Evolutionary conservation across 2,113 vertebrate genomes (phyloP), one percentile per base, ranked within the genome.

Genomic region (Lophura nycthemera): DNA sequence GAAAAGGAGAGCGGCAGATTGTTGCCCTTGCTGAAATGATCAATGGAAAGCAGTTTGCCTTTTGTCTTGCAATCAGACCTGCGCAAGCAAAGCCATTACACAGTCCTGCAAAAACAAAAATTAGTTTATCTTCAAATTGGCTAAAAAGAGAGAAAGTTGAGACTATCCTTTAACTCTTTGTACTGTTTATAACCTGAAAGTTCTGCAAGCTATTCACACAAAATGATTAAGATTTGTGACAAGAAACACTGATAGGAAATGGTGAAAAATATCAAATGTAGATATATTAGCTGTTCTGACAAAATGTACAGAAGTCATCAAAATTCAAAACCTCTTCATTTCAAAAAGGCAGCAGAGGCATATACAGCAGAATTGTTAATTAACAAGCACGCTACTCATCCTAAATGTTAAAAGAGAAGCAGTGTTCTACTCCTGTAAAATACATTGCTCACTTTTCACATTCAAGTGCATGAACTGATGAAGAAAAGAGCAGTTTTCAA

Each of bases 1-100:
- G 83, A 94, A 96, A 95, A 95, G 73, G 69, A 88, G 61, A 96
- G 70, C 1, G 0, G 76, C 73, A 92, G 86, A 94, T 61, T 65
- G 84, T 69, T 91, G 75, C 65, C 82, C 70, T 77, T 91, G 69
- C 82, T 91, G 85, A 91, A 95, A 92, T 83, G 57, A 92, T 89
- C 94, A 95, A 36, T 72, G 67, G 72, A 56, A 90, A 95, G 79
- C 79, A 81, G 79, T 95, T 80, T 59, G 65, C 63, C 59, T 94
- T 93, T 48, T 92, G 65, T 78, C 76, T 88, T 69, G 73, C 69
- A 81, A 91, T 90, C 91, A 92, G 66, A 92, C 30, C 38, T 2
- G 11, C 34, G 73, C 79, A 74, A 88, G 38, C 52, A 86, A 36
- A 65, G 43, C 61, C 74, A 27, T 34, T 81, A 20, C 13, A 83